Base-by-base conservation (phyloP, 2,888 invertebrate species). In the Apotomis turbidana region DNA sequence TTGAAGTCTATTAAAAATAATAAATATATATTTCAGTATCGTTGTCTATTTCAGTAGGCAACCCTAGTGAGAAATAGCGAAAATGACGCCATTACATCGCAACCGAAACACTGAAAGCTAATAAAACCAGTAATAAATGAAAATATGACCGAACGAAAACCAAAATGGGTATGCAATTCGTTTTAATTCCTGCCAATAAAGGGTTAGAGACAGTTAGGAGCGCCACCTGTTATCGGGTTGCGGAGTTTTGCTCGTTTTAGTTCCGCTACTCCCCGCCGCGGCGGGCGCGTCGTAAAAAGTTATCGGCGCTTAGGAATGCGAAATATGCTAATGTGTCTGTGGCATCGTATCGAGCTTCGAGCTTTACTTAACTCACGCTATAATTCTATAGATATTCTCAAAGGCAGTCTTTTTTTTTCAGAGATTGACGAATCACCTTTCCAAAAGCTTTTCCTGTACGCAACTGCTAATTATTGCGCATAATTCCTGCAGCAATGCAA, bases 201-300 rank as follows among this genome's bases (percentile, higher is more conserved):
- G 79, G 80, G 80, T 78, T 81, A 79, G 78, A 68, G 74, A 79
- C 78, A 76, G 77, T 85, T 78, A 79, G 75, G 76, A 78, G 76
- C 88, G 89, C 88, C 91, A 89, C 88, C 91, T 91, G 83, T 86
- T 82, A 79, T 77, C 75, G 70, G 58, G 3, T 51, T 70, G 61
- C 49, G 67, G 80, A 85, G 82, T 81, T 85, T 81, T 78, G 78
- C 79, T 78, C 76, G 75, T 77, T 80, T 83, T 89, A 87, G 87
- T 90, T 85, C 80, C 52, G 76, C 80, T 82, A 83, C 80, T 75
- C 68, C 70, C 81, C 86, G 79, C 81, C 46, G 74, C 75, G 78
- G 81, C 79, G 82, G 79, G 80, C 60, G 72, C 41, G 66, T 83
- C 81, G 83, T 87, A 80, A 87, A 82, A 81, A 76, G 76, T 81